Evolutionary conservation across 2,113 vertebrate genomes (phyloP).

Genomic region (Austrofundulus limnaeus): DNA sequence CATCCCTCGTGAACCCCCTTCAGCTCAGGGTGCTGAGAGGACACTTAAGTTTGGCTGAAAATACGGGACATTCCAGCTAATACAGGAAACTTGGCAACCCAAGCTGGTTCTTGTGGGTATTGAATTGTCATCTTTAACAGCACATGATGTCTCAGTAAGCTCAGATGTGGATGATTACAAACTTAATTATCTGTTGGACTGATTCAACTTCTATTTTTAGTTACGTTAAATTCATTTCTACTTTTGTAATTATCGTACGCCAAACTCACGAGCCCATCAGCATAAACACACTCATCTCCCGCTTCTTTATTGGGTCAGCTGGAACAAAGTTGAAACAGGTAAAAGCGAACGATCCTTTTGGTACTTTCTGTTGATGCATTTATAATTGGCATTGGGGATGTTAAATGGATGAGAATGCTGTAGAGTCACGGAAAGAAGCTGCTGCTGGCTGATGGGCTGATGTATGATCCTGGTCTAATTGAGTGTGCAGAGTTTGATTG

Average conservation of each 20-base stretch:
- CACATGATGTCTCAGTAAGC: too few relatives aligned
- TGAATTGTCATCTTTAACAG: too few relatives aligned
- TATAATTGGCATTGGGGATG: slow-evolving; percentile 39
- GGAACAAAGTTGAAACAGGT: slow-evolving; percentile 6
- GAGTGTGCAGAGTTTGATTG: slow-evolving; percentile 65
- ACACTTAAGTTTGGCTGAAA: too few relatives aligned
- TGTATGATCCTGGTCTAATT: slow-evolving; percentile 67
- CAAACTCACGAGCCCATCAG: neutral
- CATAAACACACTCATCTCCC: neutral
- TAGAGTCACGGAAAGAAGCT: slow-evolving; percentile 16
- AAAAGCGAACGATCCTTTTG: neutral
- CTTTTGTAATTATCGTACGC: neutral
- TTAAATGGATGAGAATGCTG: slow-evolving; percentile 40
- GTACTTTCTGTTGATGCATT: slow-evolving; percentile 27
- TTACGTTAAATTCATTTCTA: too few relatives aligned
- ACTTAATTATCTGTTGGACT: too few relatives aligned
- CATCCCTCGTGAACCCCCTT: too few relatives aligned
- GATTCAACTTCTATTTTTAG: too few relatives aligned
- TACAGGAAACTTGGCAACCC: too few relatives aligned
- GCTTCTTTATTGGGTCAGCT: neutral
- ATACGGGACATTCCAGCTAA: too few relatives aligned
- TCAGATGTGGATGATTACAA: too few relatives aligned
- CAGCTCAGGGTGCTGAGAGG: too few relatives aligned
- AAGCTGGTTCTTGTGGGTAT: too few relatives aligned
- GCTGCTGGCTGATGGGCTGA: slow-evolving; percentile 41